These are phyloP conservation scores for Leptinotarsa defecta DNA, from an alignment of 1,140 invertebrate genomes.

Conservation along the genomic window DNA sequence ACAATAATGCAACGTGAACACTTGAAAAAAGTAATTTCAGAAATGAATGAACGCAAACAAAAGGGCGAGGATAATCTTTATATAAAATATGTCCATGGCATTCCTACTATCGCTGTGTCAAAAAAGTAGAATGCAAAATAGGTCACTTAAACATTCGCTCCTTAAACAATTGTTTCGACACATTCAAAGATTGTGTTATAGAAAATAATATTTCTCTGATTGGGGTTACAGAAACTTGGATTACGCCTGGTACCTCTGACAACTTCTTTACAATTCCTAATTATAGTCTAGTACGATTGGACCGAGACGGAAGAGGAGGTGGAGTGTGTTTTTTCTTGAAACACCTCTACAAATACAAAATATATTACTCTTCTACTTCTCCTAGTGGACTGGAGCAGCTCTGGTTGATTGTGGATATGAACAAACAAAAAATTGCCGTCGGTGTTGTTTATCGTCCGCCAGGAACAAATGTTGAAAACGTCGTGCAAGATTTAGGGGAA, in stretches of 20 bases:
- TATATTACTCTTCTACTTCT: conserved; percentile 4
- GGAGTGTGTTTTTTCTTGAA: conserved; percentile 1
- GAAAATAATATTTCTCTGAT: background rate
- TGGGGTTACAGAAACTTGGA: background rate
- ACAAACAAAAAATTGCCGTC: background rate
- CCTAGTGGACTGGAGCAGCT: conserved; percentile 7
- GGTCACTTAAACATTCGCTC: background rate
- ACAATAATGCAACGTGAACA: background rate
- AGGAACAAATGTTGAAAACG: conserved; percentile 6
- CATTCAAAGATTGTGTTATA: conserved; percentile 3
- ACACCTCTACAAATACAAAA: background rate
- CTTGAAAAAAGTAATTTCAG: background rate
- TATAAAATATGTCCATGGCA: conserved; percentile 5
- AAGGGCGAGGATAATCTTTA: background rate
- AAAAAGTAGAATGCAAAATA: conserved; percentile 8
- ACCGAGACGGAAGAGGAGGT: background rate
- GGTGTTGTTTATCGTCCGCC: conserved; percentile 14
- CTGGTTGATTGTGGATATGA: background rate
- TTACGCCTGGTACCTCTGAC: background rate
- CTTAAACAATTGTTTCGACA: conserved; percentile 4
- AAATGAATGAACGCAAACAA: background rate
- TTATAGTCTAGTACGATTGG: background rate
- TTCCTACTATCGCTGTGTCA: background rate
- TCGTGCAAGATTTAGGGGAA: conserved; percentile 4
- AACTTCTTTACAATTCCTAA: background rate